These are phyloP conservation scores for Setipinna tenuifilis DNA, from an alignment of 2,797 vertebrate genomes.

Conservation along the genomic window DNA sequence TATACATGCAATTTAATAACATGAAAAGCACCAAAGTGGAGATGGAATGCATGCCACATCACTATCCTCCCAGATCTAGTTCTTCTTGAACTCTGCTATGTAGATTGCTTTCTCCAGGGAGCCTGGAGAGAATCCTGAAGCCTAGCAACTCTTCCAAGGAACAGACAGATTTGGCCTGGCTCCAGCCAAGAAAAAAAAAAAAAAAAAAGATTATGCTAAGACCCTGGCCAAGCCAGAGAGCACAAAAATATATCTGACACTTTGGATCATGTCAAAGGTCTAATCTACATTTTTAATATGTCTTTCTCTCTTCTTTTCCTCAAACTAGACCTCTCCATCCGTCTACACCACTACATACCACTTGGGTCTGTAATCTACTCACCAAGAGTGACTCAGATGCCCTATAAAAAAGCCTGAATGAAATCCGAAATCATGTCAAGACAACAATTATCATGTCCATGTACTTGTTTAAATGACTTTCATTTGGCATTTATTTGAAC, in stretches of 20 bases:
- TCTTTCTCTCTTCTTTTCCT: conserved; percentile 50
- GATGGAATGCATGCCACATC: conserved; percentile 44
- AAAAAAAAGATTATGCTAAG: conserved; percentile 67
- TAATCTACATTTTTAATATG: conserved; percentile 54
- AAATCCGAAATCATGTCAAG: neutral
- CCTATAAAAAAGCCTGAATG: neutral
- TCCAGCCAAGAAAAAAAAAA: conserved; percentile 62
- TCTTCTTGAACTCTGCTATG: conserved; percentile 59
- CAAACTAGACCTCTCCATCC: neutral
- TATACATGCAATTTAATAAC: conserved; percentile 18
- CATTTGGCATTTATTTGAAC: conserved; percentile 1
- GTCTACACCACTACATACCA: neutral
- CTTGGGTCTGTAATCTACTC: conserved; percentile 12
- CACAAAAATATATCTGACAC: conserved; percentile 73
- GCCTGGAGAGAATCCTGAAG: conserved; percentile 70
- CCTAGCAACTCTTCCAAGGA: conserved; percentile 71
- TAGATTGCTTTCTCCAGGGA: conserved; percentile 64
- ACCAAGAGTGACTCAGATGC: neutral
- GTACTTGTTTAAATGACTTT: neutral
- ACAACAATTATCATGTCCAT: conserved; percentile 7
- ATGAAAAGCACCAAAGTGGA: conserved; percentile 27
- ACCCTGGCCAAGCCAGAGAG: conserved; percentile 61
- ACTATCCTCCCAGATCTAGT: conserved; percentile 49
- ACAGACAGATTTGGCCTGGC: conserved; percentile 67
- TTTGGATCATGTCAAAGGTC: conserved; percentile 66